Evolutionary conservation across 1,140 invertebrate genomes (phyloP).

Genomic region (Neuroterus valhalla): DNA sequence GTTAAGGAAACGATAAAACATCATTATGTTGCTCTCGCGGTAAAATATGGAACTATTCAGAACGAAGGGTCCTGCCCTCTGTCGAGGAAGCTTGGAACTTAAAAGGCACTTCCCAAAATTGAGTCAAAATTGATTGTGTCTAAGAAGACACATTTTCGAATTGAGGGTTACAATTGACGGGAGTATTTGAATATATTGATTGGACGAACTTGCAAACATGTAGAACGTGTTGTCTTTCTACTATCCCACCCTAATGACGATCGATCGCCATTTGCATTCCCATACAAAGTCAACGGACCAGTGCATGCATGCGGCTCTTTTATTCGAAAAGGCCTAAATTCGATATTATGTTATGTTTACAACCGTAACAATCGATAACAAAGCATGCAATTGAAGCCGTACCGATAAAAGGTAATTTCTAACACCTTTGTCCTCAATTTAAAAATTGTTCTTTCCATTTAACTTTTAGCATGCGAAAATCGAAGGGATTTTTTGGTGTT

Average conservation of each 20-base stretch:
- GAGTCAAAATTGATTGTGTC: too few species aligned
- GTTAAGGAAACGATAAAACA: too few species aligned
- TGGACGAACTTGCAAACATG: background rate
- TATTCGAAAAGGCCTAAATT: background rate
- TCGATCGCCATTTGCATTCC: constrained; percentile 54
- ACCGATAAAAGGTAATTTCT: background rate
- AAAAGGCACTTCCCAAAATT: too few species aligned
- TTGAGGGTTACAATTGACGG: too few species aligned
- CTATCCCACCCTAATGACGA: constrained; percentile 32
- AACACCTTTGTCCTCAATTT: background rate
- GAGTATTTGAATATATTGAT: too few species aligned
- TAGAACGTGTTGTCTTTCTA: constrained; percentile 16
- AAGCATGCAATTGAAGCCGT: background rate
- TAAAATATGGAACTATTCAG: too few species aligned
- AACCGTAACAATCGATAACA: constrained; percentile 22
- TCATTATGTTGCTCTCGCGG: too few species aligned
- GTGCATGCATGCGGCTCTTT: constrained; percentile 30
- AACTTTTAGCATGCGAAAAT: too few species aligned
- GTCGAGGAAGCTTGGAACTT: too few species aligned
- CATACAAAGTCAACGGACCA: constrained; percentile 53
- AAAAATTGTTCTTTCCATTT: background rate
- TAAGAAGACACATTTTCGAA: too few species aligned
- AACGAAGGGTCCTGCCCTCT: too few species aligned
- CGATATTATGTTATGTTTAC: constrained; percentile 12
- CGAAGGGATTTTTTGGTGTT: too few species aligned